Conservation (phyloP, 2,888 invertebrate species). For the Leptinotarsa juncta region DNA sequence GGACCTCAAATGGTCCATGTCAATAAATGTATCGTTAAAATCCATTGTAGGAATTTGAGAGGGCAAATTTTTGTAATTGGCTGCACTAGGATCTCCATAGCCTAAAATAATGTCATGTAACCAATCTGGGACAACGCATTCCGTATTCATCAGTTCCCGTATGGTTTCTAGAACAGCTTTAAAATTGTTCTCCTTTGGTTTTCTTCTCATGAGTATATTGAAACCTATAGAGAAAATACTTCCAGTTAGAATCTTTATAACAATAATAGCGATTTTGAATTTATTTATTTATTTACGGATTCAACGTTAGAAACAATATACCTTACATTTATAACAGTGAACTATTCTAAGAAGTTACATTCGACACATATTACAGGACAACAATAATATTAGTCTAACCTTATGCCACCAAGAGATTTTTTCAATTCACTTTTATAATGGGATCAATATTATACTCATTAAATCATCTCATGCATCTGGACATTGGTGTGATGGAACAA, state of each 20-base stretch:
- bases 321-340: too few relatives aligned
- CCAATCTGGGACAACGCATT: slow-evolving; percentile 97
- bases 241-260: not conserved
- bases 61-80: slow-evolving; percentile 95
- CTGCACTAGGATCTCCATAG: slow-evolving; percentile 97
- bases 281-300: too few relatives aligned
- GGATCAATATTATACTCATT: too few relatives aligned
- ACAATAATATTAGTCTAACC: too few relatives aligned
- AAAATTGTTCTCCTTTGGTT: slow-evolving; percentile 99
- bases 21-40: slow-evolving; percentile 98
- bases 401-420: too few relatives aligned
- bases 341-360: too few relatives aligned
- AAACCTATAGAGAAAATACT: slow-evolving; percentile 69
- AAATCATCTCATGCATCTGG: too few relatives aligned
- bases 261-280: too few relatives aligned
- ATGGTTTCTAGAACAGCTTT: slow-evolving; percentile 99
- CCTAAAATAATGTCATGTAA: slow-evolving; percentile 94
- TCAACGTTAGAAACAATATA: too few relatives aligned
- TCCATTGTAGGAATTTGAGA: slow-evolving; percentile 88
- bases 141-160: slow-evolving; percentile 98
- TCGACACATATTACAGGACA: too few relatives aligned
- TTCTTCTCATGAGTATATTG: slow-evolving; percentile 97
- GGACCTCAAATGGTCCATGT: slow-evolving; percentile 85
- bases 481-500: too few relatives aligned
- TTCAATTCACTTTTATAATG: too few relatives aligned